phyloP scores from a whole-genome alignment of 2,113 vertebrate species.

The Aphelocoma coerulescens region DNA sequence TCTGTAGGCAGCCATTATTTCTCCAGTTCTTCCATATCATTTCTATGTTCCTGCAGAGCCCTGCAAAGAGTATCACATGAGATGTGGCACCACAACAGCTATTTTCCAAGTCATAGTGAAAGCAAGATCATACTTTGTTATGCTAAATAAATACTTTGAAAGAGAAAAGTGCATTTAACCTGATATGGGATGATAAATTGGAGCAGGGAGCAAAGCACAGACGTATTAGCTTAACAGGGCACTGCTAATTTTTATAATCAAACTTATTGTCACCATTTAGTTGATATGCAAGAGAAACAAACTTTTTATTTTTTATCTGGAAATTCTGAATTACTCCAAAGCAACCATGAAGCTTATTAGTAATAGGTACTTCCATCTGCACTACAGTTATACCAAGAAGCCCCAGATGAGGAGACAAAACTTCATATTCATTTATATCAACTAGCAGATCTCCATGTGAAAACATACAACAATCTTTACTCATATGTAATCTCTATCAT shows the following conservation, averaged over 20 bases:
- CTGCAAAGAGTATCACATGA: neutral
- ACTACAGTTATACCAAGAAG: neutral
- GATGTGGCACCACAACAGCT: neutral
- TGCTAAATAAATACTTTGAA: neutral
- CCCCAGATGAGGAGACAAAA: neutral
- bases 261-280: neutral
- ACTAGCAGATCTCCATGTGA: accelerated
- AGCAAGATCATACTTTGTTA: neutral
- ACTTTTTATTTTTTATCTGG: neutral
- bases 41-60: neutral
- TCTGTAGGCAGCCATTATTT: neutral
- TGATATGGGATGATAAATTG: neutral
- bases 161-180: neutral
- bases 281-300: neutral
- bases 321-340: neutral
- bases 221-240: neutral
- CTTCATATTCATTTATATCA: neutral
- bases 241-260: neutral
- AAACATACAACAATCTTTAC: neutral
- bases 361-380: neutral
- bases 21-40: neutral
- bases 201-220: neutral
- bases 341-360: neutral
- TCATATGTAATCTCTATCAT: neutral
- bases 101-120: neutral